Percentiles rank a stretch among this genome's conserved stretches.
Evolutionary conservation across 1,140 invertebrate species (phyloP).

Genomic region (Papilio helenus): DNA sequence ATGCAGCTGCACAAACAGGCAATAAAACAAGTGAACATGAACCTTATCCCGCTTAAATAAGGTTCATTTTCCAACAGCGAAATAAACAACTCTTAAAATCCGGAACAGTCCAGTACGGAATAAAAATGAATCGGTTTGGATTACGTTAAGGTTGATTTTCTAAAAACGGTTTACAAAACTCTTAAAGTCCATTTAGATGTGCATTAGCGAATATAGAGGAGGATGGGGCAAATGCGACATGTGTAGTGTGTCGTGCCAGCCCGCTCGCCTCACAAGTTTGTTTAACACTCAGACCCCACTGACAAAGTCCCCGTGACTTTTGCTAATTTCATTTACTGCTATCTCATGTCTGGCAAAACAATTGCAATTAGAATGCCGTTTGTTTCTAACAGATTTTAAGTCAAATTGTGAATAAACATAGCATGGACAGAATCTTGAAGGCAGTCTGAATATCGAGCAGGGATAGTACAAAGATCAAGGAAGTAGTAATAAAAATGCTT

Average conservation of each 20-base stretch:
- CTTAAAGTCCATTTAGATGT: slow-evolving; percentile 34
- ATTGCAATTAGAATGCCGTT: not conserved
- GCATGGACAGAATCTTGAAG: too few relatives aligned
- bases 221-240: slow-evolving; percentile 18
- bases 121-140: not conserved
- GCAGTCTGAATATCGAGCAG: too few relatives aligned
- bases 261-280: slow-evolving; percentile 10
- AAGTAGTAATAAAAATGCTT: too few relatives aligned
- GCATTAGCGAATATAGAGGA: slow-evolving; percentile 20
- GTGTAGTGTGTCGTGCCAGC: not conserved
- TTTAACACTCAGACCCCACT: slow-evolving; percentile 27
- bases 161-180: not conserved
- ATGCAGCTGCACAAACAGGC: slow-evolving; percentile 73
- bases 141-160: not conserved
- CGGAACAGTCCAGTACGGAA: not conserved
- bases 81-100: not conserved
- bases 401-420: not conserved
- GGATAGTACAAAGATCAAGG: too few relatives aligned
- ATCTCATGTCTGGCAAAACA: slow-evolving; percentile 2
- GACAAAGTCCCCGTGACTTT: slow-evolving; percentile 9
- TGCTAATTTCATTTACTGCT: slow-evolving; percentile 16
- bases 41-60: not conserved
- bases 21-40: not conserved
- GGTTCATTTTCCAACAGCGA: not conserved
- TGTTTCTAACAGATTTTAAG: not conserved